Base-by-base conservation (phyloP, 2,113 vertebrate genomes). In the Pontoporia blainvillei region DNA sequence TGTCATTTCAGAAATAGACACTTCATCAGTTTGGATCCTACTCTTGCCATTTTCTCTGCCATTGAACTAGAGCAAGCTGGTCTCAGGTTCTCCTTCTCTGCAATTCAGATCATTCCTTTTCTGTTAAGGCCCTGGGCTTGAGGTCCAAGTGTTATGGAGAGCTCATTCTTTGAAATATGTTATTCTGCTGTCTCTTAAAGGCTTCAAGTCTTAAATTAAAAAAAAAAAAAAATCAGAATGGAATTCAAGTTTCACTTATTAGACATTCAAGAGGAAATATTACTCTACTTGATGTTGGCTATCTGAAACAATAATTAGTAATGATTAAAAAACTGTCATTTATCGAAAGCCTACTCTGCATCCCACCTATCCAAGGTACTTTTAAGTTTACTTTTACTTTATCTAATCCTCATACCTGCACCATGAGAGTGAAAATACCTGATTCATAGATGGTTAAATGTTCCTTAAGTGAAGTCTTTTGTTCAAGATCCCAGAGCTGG, bases 101-200 rank as follows among this genome's bases (percentile, higher is more conserved):
- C 0, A 14, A 17, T 9, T 34, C 0, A 0, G 6, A 8, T 75
- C 12, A 8, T 34, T 44, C 17, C 5, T 66, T 44, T 44, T 6
- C 62, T 57, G 15, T 34, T 7, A 8, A 41, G 3, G 6, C 8
- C 8, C 23, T 27, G 10, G 27, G 34, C 15, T 54, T 10, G 4
- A 36, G 20, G 62, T 17, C 39, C 46, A 21, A 52, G 57, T 11
- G 15, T 36, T 41, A 17, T 8, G 3, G 31, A 41, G 23, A 20
- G 52, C 20, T 25, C 34, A 2, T 62, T n/a, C n/a, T 62, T 21
- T 14, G 27, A 39, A 69, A 31, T 59, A n/a, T 52, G 1, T n/a
- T 36, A 36, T 15, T 36, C 4, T 34, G 5, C 20, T 18, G 2
- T 66, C 76, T 86, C 46, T 85, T 49, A 29, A 82, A 52, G 11